Evolutionary conservation across 1,140 invertebrate species (phyloP).

Genomic region (Mylabris phalerata): DNA sequence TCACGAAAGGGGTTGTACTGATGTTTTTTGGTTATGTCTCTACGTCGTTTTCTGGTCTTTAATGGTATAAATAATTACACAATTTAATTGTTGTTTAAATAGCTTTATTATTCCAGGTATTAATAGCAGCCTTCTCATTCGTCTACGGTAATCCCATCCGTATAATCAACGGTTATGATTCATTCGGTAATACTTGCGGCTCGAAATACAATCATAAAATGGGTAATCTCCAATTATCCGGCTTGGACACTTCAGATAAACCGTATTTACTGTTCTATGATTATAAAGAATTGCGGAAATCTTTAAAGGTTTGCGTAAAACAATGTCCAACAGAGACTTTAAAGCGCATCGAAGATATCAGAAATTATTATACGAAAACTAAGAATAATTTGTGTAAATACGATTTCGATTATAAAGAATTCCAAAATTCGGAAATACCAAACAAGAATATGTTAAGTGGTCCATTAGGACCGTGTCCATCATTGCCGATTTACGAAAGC

Average conservation of each 20-base stretch:
- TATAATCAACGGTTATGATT: conserved; percentile 88
- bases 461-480: conserved; percentile 64
- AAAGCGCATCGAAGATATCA: conserved; percentile 57
- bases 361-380: conserved; percentile 65
- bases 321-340: conserved; percentile 71
- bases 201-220: conserved; percentile 69
- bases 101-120: conserved; percentile 52
- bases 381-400: conserved; percentile 68
- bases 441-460: conserved; percentile 47
- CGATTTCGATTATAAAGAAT: conserved; percentile 56
- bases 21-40: conserved; percentile 75
- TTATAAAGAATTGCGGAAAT: conserved; percentile 63
- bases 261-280: conserved; percentile 81
- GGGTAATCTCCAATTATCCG: conserved; percentile 66
- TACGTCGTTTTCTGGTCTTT: conserved; percentile 82
- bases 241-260: conserved; percentile 72
- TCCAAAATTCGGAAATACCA: conserved; percentile 27
- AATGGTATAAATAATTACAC: conserved; percentile 60
- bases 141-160: conserved; percentile 82
- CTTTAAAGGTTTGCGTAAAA: conserved; percentile 84
- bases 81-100: conserved; percentile 28
- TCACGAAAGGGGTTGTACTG: conserved; percentile 66
- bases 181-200: conserved; percentile 93
- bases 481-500: conserved; percentile 64
- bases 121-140: conserved; percentile 81